Evolutionary conservation across 2,113 vertebrate species (phyloP).

Genomic region (Poecile atricapillus): DNA sequence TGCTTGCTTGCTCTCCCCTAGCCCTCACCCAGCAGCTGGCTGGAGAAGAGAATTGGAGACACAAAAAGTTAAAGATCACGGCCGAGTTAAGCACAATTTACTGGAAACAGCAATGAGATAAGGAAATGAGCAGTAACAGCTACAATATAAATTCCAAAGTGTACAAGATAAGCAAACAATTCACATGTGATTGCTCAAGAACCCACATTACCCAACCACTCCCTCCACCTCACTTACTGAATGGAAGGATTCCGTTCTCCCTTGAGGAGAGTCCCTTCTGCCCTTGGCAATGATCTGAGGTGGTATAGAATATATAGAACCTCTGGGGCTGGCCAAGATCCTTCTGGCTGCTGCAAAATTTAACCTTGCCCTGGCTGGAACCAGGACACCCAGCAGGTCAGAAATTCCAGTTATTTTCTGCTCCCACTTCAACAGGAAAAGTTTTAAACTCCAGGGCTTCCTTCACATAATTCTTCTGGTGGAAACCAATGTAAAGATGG

Average conservation of each 20-base stretch:
- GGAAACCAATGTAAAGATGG: neutral
- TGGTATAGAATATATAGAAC: neutral
- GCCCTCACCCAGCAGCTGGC: neutral
- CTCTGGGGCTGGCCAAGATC: no score
- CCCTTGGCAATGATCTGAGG: neutral
- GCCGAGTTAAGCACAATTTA: neutral
- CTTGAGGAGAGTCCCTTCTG: neutral
- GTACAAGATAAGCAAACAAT: neutral
- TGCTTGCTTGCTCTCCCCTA: neutral
- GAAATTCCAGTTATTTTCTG: neutral
- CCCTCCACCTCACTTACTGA: neutral
- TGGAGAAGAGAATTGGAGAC: neutral
- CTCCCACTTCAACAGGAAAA: neutral
- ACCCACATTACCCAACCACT: neutral
- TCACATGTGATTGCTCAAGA: neutral
- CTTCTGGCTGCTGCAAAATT: neutral
- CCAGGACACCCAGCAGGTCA: neutral
- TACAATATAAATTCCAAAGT: neutral
- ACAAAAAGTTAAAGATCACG: neutral
- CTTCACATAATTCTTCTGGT: neutral
- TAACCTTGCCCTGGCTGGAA: neutral
- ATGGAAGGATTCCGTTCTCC: neutral
- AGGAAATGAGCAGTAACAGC: neutral
- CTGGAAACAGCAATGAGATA: neutral
- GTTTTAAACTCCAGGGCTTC: neutral